phyloP scores from a whole-genome alignment of 2,113 vertebrate species.

The Chaenocephalus aceratus region DNA sequence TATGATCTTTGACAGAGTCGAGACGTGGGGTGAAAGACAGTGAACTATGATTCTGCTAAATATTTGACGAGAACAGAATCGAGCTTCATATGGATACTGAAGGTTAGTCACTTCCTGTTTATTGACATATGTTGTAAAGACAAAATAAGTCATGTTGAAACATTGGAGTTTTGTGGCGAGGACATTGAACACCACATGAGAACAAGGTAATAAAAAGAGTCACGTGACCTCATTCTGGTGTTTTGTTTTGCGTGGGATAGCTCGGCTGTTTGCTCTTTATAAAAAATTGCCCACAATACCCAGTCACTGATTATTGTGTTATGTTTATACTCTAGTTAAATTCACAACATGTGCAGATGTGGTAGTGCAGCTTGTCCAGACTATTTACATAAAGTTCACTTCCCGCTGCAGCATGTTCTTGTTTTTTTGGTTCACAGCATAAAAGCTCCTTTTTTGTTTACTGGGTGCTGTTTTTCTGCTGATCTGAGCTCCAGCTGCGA shows the following conservation, averaged over 20 bases:
- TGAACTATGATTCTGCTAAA: neutral
- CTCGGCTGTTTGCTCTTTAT: neutral
- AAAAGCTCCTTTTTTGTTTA: slow-evolving; percentile 22
- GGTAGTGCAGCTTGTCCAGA: neutral
- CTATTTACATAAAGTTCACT: neutral
- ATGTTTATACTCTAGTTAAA: neutral
- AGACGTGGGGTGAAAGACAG: neutral
- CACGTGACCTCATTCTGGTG: neutral
- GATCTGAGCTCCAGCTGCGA: slow-evolving; percentile 17
- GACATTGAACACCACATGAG: neutral
- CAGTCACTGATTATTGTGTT: neutral
- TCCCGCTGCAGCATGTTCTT: slow-evolving; percentile 15
- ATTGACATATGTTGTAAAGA: neutral
- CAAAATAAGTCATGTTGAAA: slow-evolving; percentile 14
- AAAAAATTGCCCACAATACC: neutral
- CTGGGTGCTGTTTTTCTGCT: slow-evolving; percentile 31
- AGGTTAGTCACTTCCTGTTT: slow-evolving; percentile 2
- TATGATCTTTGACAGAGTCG: neutral
- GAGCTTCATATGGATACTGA: slow-evolving; percentile 20
- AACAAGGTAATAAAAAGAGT: slow-evolving; percentile 11
- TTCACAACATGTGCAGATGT: neutral
- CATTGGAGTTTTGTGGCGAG: neutral
- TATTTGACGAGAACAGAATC: neutral
- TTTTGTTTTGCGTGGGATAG: neutral
- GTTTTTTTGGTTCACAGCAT: neutral